Percentiles rank a stretch among this genome's conserved stretches.
Conservation (phyloP, 2,797 vertebrate genomes). For the Platalea minor region DNA sequence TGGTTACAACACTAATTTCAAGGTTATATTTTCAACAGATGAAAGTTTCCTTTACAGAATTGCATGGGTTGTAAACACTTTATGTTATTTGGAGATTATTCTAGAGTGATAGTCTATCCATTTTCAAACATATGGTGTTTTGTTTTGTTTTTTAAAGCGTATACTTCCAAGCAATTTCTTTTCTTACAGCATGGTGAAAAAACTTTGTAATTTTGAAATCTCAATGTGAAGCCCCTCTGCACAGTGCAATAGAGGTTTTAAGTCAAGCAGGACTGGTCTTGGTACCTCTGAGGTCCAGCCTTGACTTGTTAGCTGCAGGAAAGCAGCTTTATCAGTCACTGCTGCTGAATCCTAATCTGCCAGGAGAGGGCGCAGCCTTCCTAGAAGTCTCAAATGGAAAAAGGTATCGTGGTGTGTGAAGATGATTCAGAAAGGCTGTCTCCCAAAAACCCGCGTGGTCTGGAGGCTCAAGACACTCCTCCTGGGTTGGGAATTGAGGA, state of each 20-base stretch:
- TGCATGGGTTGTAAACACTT: background rate
- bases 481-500: background rate
- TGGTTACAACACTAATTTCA: background rate
- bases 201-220: background rate
- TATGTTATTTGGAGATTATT: background rate
- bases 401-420: background rate
- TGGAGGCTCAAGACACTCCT: background rate
- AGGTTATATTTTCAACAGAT: background rate
- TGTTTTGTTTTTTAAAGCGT: background rate
- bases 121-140: background rate
- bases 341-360: background rate
- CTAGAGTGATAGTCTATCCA: accelerated
- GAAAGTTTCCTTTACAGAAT: background rate
- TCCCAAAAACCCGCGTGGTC: background rate
- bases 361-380: constrained; percentile 55
- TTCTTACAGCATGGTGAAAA: background rate
- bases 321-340: background rate
- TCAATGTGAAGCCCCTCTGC: background rate
- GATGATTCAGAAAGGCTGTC: background rate
- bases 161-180: background rate
- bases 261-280: background rate
- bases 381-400: background rate
- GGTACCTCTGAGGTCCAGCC: background rate
- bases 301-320: background rate
- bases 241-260: background rate